Base-by-base conservation (phyloP, 2,113 vertebrate species). In the Butorides virescens region DNA sequence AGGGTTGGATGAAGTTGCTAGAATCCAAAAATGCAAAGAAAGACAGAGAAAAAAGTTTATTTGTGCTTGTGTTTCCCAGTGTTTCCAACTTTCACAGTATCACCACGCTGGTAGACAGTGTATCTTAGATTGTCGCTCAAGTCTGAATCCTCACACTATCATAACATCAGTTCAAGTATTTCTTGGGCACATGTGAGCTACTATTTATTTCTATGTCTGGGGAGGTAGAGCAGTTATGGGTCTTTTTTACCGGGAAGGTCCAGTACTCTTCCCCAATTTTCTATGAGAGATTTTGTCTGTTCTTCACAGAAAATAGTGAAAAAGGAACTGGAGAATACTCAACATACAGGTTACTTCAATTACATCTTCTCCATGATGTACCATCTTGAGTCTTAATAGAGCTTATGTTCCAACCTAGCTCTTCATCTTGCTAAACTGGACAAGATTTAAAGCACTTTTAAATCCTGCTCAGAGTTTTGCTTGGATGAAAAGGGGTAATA, bases 401-500 rank as follows among this genome's bases (percentile, higher is more conserved):
- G 30, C 13, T 15, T 47, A 2, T 52, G 5, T 79, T 90, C n/a
- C 55, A 79, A 12, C 5, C 4, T 61, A 66, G 15, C 7, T 71
- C 30, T 68, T 68, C 55, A 63, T 83, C 66, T 65, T 83, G 19
- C n/a, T 73, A 58, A 92, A 63, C n/a, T 5, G 5, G 19, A 3
- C 46, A 87, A 85, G 77, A 91, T 91, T 85, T 92, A 87, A 90
- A 86, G 21, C 34, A 71, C 22, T 82, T 93, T 88, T 82, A 93
- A 77, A 82, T 79, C 12, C 30, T 81, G 7, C 22, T 88, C 27
- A 58, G 26, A 90, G 22, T 3, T 75, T 83, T 86, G 15, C 62
- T 80, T 2, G 3, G 15, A 50, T 74, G 46, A 81, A 92, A 80
- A 77, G 19, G 7, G 8, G 23, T 66, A 83, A 86, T 20, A 92